Evolutionary conservation across 2,888 invertebrate genomes (phyloP), one percentile per base, ranked within the genome.

Genomic region (Pachymerium ferrugineum): DNA sequence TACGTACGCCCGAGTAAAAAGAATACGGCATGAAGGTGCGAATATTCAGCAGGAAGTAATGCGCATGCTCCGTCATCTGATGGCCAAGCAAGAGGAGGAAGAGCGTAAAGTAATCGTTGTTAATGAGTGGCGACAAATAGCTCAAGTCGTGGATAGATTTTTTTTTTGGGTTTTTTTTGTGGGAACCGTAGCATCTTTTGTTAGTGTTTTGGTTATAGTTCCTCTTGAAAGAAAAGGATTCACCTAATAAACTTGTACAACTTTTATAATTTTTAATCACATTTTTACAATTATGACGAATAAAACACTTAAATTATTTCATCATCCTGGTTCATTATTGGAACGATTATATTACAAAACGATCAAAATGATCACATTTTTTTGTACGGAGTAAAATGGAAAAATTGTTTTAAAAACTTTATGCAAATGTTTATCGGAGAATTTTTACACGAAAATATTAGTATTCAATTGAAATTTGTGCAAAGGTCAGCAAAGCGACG

Each of bases 101-200:
- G 83, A 83, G 75, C 78, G 79, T 19, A 81, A 84, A 74, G 82
- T 82, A 76, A 80, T 81, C 71, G 79, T 85, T 42, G 82, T 85
- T 30, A 83, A 85, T 75, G 86, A 86, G 77, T 86, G 86, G 86
- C 79, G 86, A 31, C 83, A 85, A 74, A 81, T 86, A 25, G 86
- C 86, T 3, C 82, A 85, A 76, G 82, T 83, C 62, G 82, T 86
- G 28, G 86, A 86, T 78, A 79, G 85, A 67, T 81, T 86, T 70
- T 81, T 86, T 28, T 86, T 86, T 80, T 86, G 85, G 83, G 81
- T 86, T 42, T 86, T 86, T 78, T 81, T 85, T 19, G 74, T 83
- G 16, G 83, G 84, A 25, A 86, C 86, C 0, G 78, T 83, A n/a
- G 78, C 81, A 47, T 85, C 85, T 33, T 85, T 85, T 0, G 76